A percentile compares a stretch with the other conserved stretches of the same genome.
These are phyloP conservation scores for Drosophila insularis DNA, from an alignment of 1,140 invertebrate genomes.

Conservation along the genomic window DNA sequence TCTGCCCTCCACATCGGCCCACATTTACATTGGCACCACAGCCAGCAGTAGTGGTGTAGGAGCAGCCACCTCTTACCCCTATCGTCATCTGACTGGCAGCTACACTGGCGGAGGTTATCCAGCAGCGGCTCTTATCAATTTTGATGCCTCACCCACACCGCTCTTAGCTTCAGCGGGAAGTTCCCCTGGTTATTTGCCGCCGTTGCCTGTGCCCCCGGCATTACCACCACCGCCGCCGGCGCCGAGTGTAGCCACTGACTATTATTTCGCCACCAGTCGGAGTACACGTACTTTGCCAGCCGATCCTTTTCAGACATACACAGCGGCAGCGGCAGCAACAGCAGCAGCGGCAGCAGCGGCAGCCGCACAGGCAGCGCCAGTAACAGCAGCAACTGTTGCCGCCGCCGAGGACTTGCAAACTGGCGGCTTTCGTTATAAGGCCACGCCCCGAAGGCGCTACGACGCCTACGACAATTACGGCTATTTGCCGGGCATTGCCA, in stretches of 20 bases:
- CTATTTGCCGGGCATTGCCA: constrained; percentile 70
- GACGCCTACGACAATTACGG: constrained; percentile 77
- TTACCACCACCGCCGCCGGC: constrained; percentile 62
- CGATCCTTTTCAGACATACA: constrained; percentile 42
- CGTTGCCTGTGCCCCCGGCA: constrained; percentile 52
- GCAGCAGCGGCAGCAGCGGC: constrained; percentile 17
- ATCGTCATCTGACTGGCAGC: constrained; percentile 46
- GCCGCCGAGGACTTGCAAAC: constrained; percentile 70
- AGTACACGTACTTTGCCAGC: constrained; percentile 47
- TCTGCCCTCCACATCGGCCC: constrained; percentile 71
- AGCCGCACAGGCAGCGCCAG: constrained; percentile 20
- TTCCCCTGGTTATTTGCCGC: constrained; percentile 63
- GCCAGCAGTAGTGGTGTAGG: constrained; percentile 39
- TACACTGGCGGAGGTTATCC: constrained; percentile 70
- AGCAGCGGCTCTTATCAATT: constrained; percentile 69
- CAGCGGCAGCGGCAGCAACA: constrained; percentile 22
- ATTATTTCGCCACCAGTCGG: constrained; percentile 57
- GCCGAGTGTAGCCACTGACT: constrained; percentile 66
- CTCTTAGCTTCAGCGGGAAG: constrained; percentile 62
- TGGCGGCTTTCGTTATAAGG: constrained; percentile 74
- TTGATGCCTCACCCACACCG: constrained; percentile 70
- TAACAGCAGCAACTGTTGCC: constrained; percentile 47
- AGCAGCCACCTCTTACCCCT: constrained; percentile 41
- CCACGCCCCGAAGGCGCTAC: constrained; percentile 69
- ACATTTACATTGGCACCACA: constrained; percentile 70